Conservation (phyloP, 1,140 invertebrate genomes). For the Pseudomyrmex concolor region DNA sequence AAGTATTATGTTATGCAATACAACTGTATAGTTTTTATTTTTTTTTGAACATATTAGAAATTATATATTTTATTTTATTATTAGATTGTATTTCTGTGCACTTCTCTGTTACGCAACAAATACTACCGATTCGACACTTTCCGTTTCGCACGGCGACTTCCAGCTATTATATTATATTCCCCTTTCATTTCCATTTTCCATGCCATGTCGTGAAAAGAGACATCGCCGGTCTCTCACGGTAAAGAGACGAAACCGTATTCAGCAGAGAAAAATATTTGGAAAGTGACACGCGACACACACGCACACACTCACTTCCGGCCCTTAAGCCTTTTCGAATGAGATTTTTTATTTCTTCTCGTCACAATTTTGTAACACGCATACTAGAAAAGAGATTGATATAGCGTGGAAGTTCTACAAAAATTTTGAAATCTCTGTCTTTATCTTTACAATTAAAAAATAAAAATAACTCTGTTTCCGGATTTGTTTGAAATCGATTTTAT, state of each 20-base stretch:
- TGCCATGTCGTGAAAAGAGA: background rate
- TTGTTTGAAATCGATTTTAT: too few relatives aligned
- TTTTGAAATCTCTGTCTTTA: too few relatives aligned
- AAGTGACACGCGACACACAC: constrained; percentile 59
- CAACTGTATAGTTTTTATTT: too few relatives aligned
- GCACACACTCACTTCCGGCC: constrained; percentile 68
- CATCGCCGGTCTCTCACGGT: constrained; percentile 36
- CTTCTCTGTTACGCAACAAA: constrained; percentile 11
- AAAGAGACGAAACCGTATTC: constrained; percentile 20
- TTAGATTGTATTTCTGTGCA: background rate
- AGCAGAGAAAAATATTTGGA: constrained; percentile 74
- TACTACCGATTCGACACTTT: constrained; percentile 33
- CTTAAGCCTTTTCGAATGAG: constrained; percentile 52
- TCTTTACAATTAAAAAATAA: too few relatives aligned
- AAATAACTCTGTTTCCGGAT: too few relatives aligned
- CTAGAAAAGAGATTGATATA: background rate
- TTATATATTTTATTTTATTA: too few relatives aligned
- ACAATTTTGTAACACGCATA: background rate
- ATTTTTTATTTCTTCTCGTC: background rate
- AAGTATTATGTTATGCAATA: too few relatives aligned
- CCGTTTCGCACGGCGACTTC: constrained; percentile 34
- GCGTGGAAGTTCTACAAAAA: too few relatives aligned
- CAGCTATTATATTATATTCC: background rate
- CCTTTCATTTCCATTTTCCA: constrained; percentile 32
- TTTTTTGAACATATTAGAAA: too few relatives aligned